Base-by-base conservation (phyloP, 53 echinoderm and acorn worm genomes). In the Astropecten irregularis region DNA sequence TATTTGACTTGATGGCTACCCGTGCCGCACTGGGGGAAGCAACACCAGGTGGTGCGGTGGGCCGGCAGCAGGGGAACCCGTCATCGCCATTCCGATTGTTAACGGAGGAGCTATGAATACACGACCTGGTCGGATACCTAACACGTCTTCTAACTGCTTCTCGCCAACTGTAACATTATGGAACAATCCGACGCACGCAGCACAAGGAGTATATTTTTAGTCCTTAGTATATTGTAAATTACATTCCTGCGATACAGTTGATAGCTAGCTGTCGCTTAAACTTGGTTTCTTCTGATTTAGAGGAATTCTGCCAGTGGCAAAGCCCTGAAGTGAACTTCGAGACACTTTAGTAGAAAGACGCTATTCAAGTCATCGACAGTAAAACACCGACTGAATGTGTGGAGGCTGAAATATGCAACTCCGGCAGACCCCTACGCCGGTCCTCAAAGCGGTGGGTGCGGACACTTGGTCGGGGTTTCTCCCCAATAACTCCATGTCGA, bases 361-460 rank as follows among this genome's bases (percentile, higher is more conserved):
- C n/a, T n/a, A n/a, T n/a, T n/a, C n/a, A n/a, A n/a, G n/a, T n/a
- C n/a, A n/a, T n/a, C n/a, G n/a, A n/a, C n/a, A n/a, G n/a, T n/a
- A n/a, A n/a, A 21, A 10, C 8, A 39, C 16, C 7, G 0, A 21
- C 15, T 68, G 76, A 25, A 65, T 65, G 65, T 55, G 40, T 40
- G 54, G 40, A 15, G 13, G 39, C n/a, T 31, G 38, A 79, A 79
- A 62, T 46, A 79, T 79, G 79, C 79, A 62, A 62, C 79, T 62
- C 46, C 79, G 79, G 32, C 37, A 30, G 31, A 48, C 79, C 0
- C 47, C 40, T 60, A 28, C 79, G 47, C 62, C 79, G 30, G 39
- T 60, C 25, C 62, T 62, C 61, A 21, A 47, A 20, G 61, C 61
- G 27, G 27, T 9, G 61, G 42, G 42, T 11, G 38, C 61, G 44